Evolutionary conservation across 1,140 invertebrate species (phyloP), one percentile per base, ranked within the genome.

Genomic region (Augochlora pura): DNA sequence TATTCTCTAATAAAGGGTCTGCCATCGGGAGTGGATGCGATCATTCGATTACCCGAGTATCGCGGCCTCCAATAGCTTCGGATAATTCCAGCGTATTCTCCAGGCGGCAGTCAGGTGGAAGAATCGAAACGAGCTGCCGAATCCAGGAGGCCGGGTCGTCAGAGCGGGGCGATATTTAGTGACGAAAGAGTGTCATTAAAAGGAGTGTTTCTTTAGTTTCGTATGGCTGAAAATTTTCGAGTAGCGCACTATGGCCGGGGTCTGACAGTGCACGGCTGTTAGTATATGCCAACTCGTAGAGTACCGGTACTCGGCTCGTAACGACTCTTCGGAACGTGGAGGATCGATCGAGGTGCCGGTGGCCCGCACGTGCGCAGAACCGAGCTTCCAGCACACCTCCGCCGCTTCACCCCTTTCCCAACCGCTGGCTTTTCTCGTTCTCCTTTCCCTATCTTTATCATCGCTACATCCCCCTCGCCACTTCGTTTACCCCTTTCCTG

Each of bases 311-410:
- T 80, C 82, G 23, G 73, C 68, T 84, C 77, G 64, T 81, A 81
- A 87, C 77, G 77, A 84, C 86, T 84, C 86, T 78, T 81, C 74
- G 79, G 68, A 82, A 85, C 84, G 79, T 82, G 66, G 84, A 85
- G 84, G 75, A 82, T 86, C 83, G 80, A 86, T 85, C 83, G 84
- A 86, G 80, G 83, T 84, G 68, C 60, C 57, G 32, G 65, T 67
- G 78, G 77, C 73, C 72, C 82, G 80, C 84, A 77, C 80, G 75
- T 86, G 83, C 84, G 79, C 84, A 85, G 62, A 78, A 79, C 80
- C 57, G 32, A 21, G 16, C 21, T 8, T 52, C 49, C 49, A 21
- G 49, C 16, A 6, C 5, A 52, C 65, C 60, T 63, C 62, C 54
- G 39, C 65, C 52, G 64, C 60, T 57, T 64, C 59, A 32, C 12